Conservation (phyloP, 2,113 vertebrate species). For the Cyanoliseus patagonus region DNA sequence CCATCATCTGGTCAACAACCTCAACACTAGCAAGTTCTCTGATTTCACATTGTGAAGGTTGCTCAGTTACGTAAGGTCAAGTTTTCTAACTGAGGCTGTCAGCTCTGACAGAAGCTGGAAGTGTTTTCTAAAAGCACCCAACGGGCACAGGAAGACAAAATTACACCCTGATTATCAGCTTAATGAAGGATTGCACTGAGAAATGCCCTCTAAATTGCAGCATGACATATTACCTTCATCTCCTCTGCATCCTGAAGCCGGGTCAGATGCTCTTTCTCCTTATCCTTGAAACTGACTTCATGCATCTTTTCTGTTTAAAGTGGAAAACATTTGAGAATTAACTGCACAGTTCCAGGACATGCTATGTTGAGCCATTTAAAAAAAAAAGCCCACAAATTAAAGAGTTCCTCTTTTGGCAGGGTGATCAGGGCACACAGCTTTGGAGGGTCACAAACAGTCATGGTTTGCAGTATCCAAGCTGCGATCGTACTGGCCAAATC, state of each 20-base stretch:
- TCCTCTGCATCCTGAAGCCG: constrained; percentile 87
- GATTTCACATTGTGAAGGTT: neutral
- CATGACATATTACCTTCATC: constrained; percentile 80
- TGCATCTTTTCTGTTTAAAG: constrained; percentile 86
- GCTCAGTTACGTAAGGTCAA: neutral
- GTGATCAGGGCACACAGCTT: neutral
- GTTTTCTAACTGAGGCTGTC: neutral
- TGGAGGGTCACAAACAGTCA: neutral
- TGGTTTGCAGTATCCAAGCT: neutral
- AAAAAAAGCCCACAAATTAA: neutral
- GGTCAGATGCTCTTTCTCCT: constrained; percentile 87
- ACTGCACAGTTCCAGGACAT: neutral
- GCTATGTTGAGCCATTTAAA: neutral
- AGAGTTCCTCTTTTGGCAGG: neutral
- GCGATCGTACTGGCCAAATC: neutral
- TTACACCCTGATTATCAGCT: neutral
- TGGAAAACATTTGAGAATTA: neutral
- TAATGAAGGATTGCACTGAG: neutral
- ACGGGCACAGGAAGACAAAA: neutral
- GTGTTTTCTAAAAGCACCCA: neutral
- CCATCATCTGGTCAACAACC: neutral
- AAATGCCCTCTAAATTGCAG: neutral
- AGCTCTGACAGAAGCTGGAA: neutral
- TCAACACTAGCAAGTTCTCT: neutral
- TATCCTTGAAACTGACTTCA: constrained; percentile 86